Base-by-base conservation (phyloP, 1,140 invertebrate species). In the Zeugodacus cucurbitae region DNA sequence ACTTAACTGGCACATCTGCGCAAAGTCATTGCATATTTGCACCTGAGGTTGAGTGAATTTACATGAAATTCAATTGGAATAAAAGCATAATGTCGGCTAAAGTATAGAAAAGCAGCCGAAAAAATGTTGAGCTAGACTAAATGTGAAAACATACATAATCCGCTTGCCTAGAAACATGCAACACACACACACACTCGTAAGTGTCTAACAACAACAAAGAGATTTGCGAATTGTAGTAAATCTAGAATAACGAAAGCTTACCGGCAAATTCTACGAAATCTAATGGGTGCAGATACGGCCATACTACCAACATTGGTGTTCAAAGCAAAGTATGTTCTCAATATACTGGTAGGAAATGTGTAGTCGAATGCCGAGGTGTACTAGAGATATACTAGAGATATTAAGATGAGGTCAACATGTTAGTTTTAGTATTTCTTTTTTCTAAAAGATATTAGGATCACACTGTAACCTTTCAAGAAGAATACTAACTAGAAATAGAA, bases 31-130 rank as follows among this genome's bases (percentile, higher is more conserved):
- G 64, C 64, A 32, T 17, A 67, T 20, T 32, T 74, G n/a, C 17
- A 26, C 14, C 70, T 74, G 34, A 41, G 34, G 70, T 22, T 74
- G 34, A 74, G 70, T 41, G 70, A 74, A 41, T 74, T 41, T 41
- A 74, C n/a, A 22, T 22, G 34, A 74, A 74, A 74, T 74, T 74
- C 32, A 44, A 74, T 74, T 74, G 70, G 22, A 74, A 74, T 44
- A 44, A 74, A 74, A 22, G 37, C 37, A 70, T 34, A 5, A 29
- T 20, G 11, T 20, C 5, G 29, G 32, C 10, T 70, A 17, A 70
- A 37, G 29, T 7, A 29, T 3, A 32, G 14, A 70, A 34, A 37
- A 32, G 17, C 32, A 11, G 26, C n/a, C 26, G 26, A 37, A 14
- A 34, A 70, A 32, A 8, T 32, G 7, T 26, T 26, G 26, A 67